A percentile compares a stretch with the other conserved stretches of the same genome.
Conservation (phyloP, 2,888 invertebrate genomes). For the Ectemnius continuus region DNA sequence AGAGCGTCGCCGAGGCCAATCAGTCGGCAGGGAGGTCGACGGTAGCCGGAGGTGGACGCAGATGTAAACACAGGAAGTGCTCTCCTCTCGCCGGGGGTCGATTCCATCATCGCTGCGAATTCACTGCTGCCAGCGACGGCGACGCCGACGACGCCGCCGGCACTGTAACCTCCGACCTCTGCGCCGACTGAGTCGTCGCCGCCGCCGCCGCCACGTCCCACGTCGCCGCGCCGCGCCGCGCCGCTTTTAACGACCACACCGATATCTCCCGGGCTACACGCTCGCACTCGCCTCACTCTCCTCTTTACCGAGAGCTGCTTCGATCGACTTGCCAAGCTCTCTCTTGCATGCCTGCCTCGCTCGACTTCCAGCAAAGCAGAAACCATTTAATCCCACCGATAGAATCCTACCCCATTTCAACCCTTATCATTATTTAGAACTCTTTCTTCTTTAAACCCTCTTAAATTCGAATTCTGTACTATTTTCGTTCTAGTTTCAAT, state of each 20-base stretch:
- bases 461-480: not conserved
- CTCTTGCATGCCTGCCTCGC: no score
- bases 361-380: conserved; percentile 33
- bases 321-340: not conserved
- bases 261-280: not conserved
- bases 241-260: not conserved
- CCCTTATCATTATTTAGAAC: not conserved
- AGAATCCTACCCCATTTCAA: not conserved
- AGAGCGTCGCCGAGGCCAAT: not conserved
- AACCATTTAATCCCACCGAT: conserved; percentile 10
- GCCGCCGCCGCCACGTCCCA: not conserved
- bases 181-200: not conserved
- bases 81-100: not conserved
- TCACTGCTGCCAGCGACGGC: not conserved
- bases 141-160: no score
- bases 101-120: not conserved
- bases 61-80: conserved; percentile 27
- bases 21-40: conserved; percentile 29
- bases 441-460: not conserved
- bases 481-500: not conserved
- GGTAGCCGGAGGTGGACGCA: conserved; percentile 17
- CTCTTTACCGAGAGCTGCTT: not conserved
- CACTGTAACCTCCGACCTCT: not conserved
- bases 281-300: no score
- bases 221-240: not conserved